Percentiles rank a stretch among this genome's conserved stretches.
Conservation (phyloP, 2,888 invertebrate species). For the Lasius fuliginosus region DNA sequence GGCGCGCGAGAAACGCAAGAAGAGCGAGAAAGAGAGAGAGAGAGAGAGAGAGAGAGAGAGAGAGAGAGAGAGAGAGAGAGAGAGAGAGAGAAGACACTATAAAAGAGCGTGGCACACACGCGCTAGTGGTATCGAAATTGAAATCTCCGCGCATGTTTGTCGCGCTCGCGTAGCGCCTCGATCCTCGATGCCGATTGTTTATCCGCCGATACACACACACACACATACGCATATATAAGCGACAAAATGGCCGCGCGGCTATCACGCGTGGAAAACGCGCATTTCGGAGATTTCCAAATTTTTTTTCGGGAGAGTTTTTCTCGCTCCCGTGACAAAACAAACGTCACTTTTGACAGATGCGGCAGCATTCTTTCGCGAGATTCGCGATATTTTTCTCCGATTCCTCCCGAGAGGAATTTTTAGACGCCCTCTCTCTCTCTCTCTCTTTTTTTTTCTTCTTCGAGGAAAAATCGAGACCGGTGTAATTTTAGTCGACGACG, state of each 20-base stretch:
- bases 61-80: neutral
- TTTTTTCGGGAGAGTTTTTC: neutral
- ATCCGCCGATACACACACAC: slow-evolving; percentile 73
- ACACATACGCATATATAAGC: slow-evolving; percentile 70
- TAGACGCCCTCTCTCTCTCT: too few species aligned
- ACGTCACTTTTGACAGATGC: neutral
- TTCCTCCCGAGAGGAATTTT: neutral
- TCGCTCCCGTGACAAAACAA: neutral
- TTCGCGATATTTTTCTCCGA: neutral
- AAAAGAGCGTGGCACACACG: slow-evolving; percentile 46
- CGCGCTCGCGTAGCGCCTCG: slow-evolving; percentile 71
- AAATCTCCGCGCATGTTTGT: slow-evolving; percentile 74
- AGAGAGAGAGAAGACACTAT: neutral
- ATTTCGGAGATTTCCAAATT: slow-evolving; percentile 54
- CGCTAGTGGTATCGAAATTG: slow-evolving; percentile 64
- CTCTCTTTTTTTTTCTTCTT: too few species aligned
- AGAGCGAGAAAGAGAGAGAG: slow-evolving; percentile 5
- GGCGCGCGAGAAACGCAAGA: slow-evolving; percentile 28
- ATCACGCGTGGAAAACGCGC: slow-evolving; percentile 56
- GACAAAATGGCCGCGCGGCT: slow-evolving; percentile 81
- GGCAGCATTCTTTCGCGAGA: too few species aligned
- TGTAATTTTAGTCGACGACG: too few species aligned
- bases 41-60: neutral
- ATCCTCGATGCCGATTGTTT: slow-evolving; percentile 82
- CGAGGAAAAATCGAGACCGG: too few species aligned